A percentile compares a stretch with the other conserved stretches of the same genome.
Evolutionary conservation across 2,113 vertebrate genomes (phyloP).

Genomic region (Caranx melampygus): DNA sequence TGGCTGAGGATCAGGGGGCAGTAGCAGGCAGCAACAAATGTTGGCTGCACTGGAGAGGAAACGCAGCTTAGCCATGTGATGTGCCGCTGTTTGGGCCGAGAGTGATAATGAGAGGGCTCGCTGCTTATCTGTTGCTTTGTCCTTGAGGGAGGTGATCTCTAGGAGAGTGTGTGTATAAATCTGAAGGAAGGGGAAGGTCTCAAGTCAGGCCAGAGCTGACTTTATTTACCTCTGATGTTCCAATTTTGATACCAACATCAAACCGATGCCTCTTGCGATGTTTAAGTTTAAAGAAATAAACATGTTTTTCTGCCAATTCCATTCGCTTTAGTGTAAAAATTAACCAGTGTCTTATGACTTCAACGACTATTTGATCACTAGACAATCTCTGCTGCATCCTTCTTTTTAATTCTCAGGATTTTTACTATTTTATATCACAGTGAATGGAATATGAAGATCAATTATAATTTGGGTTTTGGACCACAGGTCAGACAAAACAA

Average conservation of each 20-base stretch:
- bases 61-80: constrained; percentile 63
- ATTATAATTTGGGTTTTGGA: neutral
- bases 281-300: neutral
- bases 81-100: constrained; percentile 66
- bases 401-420: neutral
- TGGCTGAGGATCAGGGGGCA: constrained; percentile 58
- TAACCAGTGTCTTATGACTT: neutral
- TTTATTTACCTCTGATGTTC: neutral
- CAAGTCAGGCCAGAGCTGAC: neutral
- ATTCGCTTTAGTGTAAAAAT: neutral
- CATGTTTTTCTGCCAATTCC: neutral
- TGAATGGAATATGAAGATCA: neutral
- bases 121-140: constrained; percentile 55
- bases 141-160: constrained; percentile 35
- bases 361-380: neutral
- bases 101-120: constrained; percentile 65
- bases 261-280: neutral
- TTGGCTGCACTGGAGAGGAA: constrained; percentile 69
- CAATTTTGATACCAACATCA: too few relatives aligned
- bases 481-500: neutral
- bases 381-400: neutral
- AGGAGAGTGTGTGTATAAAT: neutral
- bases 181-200: neutral
- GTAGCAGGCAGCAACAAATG: constrained; percentile 75
- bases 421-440: neutral